Percentiles rank a stretch among this genome's conserved stretches.
phyloP scores from a whole-genome alignment of 2,888 invertebrate genomes.

The Chymomyza caudatula region DNA sequence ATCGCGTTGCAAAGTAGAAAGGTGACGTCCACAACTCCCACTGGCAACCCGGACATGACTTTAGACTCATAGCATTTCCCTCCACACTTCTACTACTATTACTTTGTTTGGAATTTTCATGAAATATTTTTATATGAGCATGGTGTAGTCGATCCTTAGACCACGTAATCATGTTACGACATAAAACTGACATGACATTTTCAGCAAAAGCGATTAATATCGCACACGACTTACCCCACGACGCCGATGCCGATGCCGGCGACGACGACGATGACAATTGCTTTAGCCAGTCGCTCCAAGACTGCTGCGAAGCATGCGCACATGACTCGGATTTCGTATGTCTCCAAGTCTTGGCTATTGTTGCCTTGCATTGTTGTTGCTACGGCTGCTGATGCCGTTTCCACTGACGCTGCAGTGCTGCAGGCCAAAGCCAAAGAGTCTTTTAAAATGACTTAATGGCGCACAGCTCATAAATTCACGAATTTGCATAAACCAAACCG shows the following conservation, averaged over 20 bases:
- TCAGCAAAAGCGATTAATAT: slow-evolving; percentile 74
- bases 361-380: slow-evolving; percentile 33
- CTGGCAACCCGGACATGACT: slow-evolving; percentile 9
- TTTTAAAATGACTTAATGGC: slow-evolving; percentile 70
- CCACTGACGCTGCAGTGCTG: slow-evolving; percentile 28
- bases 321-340: slow-evolving; percentile 30
- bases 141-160: slow-evolving; percentile 36
- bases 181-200: slow-evolving; percentile 73
- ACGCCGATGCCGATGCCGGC: slow-evolving; percentile 16
- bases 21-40: slow-evolving; percentile 31
- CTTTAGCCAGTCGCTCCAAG: slow-evolving; percentile 21
- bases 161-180: slow-evolving; percentile 73
- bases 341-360: slow-evolving; percentile 38
- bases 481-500: slow-evolving; percentile 62
- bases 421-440: slow-evolving; percentile 47
- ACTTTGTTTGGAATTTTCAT: background rate
- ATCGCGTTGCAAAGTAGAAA: slow-evolving; percentile 53
- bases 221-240: slow-evolving; percentile 59
- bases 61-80: slow-evolving; percentile 46
- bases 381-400: slow-evolving; percentile 16
- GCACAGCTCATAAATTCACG: slow-evolving; percentile 69
- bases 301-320: slow-evolving; percentile 4
- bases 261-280: slow-evolving; percentile 11
- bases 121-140: background rate
- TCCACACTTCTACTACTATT: background rate